Conservation (phyloP, 2,113 vertebrate species). For the Corythaeola cristata region DNA sequence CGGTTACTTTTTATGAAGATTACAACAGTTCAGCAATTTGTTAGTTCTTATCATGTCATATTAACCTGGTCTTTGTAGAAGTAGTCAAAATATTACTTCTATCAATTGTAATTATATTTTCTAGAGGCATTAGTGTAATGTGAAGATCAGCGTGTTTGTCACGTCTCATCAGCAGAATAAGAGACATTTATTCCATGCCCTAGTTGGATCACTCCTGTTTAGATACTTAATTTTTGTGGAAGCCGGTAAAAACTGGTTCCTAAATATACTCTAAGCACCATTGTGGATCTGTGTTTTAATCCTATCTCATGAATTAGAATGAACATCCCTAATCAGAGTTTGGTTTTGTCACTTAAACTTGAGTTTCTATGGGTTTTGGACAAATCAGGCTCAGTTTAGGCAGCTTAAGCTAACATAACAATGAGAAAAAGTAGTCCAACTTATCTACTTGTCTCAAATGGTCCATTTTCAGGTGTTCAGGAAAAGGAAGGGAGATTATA, state of each 20-base stretch:
- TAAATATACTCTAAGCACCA: background rate
- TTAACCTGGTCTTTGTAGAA: background rate
- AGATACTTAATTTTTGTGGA: background rate
- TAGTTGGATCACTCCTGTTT: background rate
- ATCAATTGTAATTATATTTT: background rate
- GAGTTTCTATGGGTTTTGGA: background rate
- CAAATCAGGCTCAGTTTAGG: background rate
- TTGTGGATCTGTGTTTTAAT: background rate
- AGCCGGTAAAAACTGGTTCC: background rate
- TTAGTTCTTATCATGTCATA: background rate
- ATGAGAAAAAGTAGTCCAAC: background rate
- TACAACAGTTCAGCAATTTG: background rate
- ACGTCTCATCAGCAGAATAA: background rate
- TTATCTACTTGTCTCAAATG: background rate
- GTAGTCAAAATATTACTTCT: background rate
- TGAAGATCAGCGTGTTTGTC: background rate
- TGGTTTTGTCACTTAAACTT: background rate
- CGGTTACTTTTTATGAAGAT: background rate
- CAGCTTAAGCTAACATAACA: background rate
- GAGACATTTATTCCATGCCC: background rate
- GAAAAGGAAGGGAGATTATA: background rate
- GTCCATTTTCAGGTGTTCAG: background rate
- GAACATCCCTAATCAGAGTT: background rate
- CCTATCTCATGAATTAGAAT: background rate
- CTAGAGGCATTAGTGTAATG: background rate